Evolutionary conservation across 2,888 invertebrate genomes (phyloP).

Genomic region (Drosophila parthenogenetica): DNA sequence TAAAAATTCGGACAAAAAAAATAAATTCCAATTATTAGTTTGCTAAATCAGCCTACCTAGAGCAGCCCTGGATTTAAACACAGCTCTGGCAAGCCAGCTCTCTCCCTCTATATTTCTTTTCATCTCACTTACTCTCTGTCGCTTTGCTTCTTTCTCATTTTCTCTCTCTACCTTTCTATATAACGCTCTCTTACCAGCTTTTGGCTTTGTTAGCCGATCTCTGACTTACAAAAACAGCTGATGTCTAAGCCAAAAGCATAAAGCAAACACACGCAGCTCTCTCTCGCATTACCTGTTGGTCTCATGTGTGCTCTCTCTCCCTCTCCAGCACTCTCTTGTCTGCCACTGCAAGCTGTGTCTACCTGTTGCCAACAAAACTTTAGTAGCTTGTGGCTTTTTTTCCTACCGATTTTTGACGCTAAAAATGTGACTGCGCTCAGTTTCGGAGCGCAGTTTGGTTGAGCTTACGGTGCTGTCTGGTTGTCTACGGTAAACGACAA

Average conservation of each 20-base stretch:
- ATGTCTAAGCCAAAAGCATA: slow-evolving; percentile 38
- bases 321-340: slow-evolving; percentile 5
- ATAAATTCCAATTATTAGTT: too few species aligned
- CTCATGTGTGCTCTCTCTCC: slow-evolving; percentile 13
- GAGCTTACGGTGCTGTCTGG: slow-evolving; percentile 72
- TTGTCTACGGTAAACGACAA: slow-evolving; percentile 50
- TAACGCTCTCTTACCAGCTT: background rate
- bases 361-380: slow-evolving; percentile 50
- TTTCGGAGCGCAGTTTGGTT: slow-evolving; percentile 28
- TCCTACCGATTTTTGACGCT: slow-evolving; percentile 6
- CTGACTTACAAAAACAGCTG: slow-evolving; percentile 50
- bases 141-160: background rate
- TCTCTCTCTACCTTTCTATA: background rate
- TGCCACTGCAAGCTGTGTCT: slow-evolving; percentile 29
- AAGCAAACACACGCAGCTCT: slow-evolving; percentile 1
- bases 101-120: background rate
- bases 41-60: background rate
- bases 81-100: background rate
- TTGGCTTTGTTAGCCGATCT: slow-evolving; percentile 24
- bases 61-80: slow-evolving; percentile 35
- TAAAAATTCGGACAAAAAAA: too few species aligned
- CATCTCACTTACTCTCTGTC: background rate
- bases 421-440: slow-evolving; percentile 59
- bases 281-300: slow-evolving; percentile 2
- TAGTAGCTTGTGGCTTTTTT: slow-evolving; percentile 19